A percentile compares a stretch with the other conserved stretches of the same genome.
Conservation (phyloP, 2,113 vertebrate genomes). For the Echinops telfairi region DNA sequence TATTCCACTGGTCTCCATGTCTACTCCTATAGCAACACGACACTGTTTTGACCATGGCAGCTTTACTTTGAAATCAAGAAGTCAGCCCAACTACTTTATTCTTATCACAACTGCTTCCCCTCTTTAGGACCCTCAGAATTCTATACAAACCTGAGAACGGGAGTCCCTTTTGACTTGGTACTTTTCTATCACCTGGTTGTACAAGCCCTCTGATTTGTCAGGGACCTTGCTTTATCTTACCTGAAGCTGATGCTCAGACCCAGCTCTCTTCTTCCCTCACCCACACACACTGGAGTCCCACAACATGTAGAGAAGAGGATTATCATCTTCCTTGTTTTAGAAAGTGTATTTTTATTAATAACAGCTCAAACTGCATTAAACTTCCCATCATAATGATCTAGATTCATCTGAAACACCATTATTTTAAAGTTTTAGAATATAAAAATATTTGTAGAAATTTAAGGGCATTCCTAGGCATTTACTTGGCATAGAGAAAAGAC, state of each 20-base stretch:
- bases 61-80: background rate
- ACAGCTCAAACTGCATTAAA: background rate
- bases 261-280: no score
- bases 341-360: background rate
- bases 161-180: background rate
- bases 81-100: background rate
- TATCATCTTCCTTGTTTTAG: slow-evolving; percentile 1
- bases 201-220: background rate
- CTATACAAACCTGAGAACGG: background rate
- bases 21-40: background rate
- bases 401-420: background rate
- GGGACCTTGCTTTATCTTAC: background rate
- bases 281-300: background rate
- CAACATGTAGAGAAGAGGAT: background rate
- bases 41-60: background rate
- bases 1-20: background rate
- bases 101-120: background rate
- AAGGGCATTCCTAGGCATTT: slow-evolving; percentile 7
- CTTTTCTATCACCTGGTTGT: background rate
- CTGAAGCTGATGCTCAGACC: background rate
- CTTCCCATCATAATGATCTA: slow-evolving; percentile 1
- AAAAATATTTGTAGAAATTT: slow-evolving; percentile 16
- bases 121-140: background rate
- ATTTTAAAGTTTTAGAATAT: background rate
- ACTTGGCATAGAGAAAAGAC: slow-evolving; percentile 53